These are phyloP conservation scores for Tipula confusa DNA, from an alignment of 2,888 invertebrate species.

Conservation along the genomic window DNA sequence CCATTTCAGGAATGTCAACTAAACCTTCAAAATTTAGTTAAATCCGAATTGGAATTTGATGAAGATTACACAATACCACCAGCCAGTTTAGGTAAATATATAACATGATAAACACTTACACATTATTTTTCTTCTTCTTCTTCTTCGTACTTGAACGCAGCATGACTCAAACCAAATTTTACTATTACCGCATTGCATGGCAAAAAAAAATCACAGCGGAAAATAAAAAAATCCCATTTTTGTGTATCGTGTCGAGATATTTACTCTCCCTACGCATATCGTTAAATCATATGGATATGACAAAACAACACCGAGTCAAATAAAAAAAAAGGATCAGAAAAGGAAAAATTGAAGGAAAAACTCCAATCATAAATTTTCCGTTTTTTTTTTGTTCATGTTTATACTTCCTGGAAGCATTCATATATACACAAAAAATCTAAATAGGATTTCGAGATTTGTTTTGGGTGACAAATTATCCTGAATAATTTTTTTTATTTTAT, in stretches of 20 bases:
- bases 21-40: conserved; percentile 49
- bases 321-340: background rate
- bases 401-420: background rate
- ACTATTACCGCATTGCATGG: background rate
- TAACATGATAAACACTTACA: background rate
- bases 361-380: background rate
- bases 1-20: conserved; percentile 47
- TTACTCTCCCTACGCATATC: background rate
- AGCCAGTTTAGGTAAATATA: conserved; percentile 42
- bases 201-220: background rate
- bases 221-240: background rate
- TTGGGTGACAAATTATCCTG: conserved; percentile 20
- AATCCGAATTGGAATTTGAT: conserved; percentile 50
- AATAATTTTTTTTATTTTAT: background rate
- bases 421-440: background rate
- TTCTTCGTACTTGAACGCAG: too few species aligned
- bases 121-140: background rate
- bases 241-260: background rate
- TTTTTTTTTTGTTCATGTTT: too few species aligned
- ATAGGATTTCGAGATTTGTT: conserved; percentile 20
- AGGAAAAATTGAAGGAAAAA: background rate
- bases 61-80: conserved; percentile 50
- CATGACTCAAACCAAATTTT: background rate
- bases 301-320: background rate
- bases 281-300: background rate